Percentiles rank a stretch among this genome's conserved stretches.
Evolutionary conservation across 2,888 invertebrate species (phyloP).

Genomic region (Epirrhoe tristata): DNA sequence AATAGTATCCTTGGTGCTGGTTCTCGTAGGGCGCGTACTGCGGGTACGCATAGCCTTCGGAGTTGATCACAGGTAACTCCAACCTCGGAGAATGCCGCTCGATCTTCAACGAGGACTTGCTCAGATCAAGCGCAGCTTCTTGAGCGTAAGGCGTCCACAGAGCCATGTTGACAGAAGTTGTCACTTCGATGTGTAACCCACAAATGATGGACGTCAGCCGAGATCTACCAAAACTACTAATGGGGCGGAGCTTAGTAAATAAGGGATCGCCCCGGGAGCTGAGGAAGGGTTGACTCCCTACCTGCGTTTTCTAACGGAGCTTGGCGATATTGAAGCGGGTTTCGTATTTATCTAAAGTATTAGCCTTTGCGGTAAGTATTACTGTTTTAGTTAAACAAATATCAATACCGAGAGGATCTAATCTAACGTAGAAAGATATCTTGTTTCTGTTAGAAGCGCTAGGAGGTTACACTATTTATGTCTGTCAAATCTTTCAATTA

Average conservation of each 20-base stretch:
- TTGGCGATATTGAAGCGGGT: slow-evolving; percentile 25
- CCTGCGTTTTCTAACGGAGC: slow-evolving; percentile 49
- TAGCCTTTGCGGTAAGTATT: slow-evolving; percentile 32
- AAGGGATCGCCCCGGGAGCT: slow-evolving; percentile 47
- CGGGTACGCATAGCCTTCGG: slow-evolving; percentile 37
- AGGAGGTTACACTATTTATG: background rate
- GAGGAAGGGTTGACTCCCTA: slow-evolving; percentile 48
- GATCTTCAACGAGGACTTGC: slow-evolving; percentile 53
- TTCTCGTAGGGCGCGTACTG: slow-evolving; percentile 44
- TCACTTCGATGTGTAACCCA: slow-evolving; percentile 44
- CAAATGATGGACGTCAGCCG: slow-evolving; percentile 46
- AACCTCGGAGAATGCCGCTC: slow-evolving; percentile 51
- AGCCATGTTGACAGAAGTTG: slow-evolving; percentile 58
- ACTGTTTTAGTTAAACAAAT: slow-evolving; percentile 31
- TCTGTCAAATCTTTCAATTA: slow-evolving; percentile 3
- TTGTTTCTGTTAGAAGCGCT: slow-evolving; percentile 12
- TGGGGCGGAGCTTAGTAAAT: slow-evolving; percentile 51
- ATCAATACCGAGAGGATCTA: slow-evolving; percentile 15
- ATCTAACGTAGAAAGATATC: slow-evolving; percentile 7
- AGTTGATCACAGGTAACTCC: slow-evolving; percentile 41
- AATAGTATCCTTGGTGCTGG: slow-evolving; percentile 49
- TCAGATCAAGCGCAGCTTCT: slow-evolving; percentile 68
- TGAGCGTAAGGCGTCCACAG: slow-evolving; percentile 75
- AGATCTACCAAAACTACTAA: slow-evolving; percentile 38
- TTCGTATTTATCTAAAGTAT: slow-evolving; percentile 31